Evolutionary conservation across 1,140 invertebrate species (phyloP).

Genomic region (Frieseomelitta varia): DNA sequence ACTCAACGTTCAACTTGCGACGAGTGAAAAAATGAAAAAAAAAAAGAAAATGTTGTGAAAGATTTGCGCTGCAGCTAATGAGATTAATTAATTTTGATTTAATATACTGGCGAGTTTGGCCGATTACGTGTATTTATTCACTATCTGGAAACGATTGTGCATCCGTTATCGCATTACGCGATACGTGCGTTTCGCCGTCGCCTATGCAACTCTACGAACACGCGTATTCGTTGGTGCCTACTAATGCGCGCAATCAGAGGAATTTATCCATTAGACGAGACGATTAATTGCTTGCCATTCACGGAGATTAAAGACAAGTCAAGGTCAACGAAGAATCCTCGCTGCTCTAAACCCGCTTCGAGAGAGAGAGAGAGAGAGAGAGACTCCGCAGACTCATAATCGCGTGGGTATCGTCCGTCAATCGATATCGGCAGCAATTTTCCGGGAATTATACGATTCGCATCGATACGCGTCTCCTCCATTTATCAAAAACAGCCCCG

Average conservation of each 20-base stretch:
- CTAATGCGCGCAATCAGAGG: constrained; percentile 34
- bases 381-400: no score
- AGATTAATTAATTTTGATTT: neutral
- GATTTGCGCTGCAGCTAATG: no score
- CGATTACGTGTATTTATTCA: constrained; percentile 2
- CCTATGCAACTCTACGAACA: neutral
- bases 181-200: neutral
- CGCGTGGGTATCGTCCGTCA: neutral
- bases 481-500: neutral
- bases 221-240: no score
- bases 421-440: neutral
- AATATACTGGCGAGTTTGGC: neutral
- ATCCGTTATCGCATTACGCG: constrained; percentile 18
- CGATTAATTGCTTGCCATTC: constrained; percentile 43
- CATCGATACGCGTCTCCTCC: neutral
- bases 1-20: neutral
- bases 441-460: neutral
- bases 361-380: no score
- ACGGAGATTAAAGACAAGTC: constrained; percentile 7
- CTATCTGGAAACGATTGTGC: neutral
- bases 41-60: neutral
- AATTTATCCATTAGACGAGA: constrained; percentile 35
- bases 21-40: neutral
- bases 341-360: neutral
- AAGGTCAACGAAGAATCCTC: constrained; percentile 25